Base-by-base conservation (phyloP, 2,797 vertebrate genomes). In the Pogoniulus pusillus region DNA sequence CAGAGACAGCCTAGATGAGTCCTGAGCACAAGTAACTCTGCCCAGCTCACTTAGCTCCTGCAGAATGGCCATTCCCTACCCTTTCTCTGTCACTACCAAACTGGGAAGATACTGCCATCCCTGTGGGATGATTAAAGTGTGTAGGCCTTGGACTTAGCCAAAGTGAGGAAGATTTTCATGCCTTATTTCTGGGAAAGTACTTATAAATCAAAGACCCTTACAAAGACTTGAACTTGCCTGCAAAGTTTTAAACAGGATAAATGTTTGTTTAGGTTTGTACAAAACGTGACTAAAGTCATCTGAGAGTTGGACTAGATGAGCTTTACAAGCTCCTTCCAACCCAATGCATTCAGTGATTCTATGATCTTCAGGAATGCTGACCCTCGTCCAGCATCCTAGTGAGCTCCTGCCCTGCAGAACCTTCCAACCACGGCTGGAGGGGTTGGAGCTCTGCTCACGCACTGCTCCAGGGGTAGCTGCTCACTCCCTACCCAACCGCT, bases 321-420 rank as follows among this genome's bases (percentile, higher is more conserved):
- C 7, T 49, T 49, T 49, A 24, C 23, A 24, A 49, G 47, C 12
- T 24, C 47, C 47, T 49, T 49, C 47, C 47, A 49, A 49, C 22
- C 12, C 47, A 49, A 24, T 24, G 23, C 22, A 49, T 49, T 49
- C 47, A 24, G 12, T 49, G 47, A 24, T 24, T 49, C 47, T 24
- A 49, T 23, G 47, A 49, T 49, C 4, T 41, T 65, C 41, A 5
- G 1, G 26, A 51, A n/a, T 2, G 11, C 0, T n/a, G 34, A 22
- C 15, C 63, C 45, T 22, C 6, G 70, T 55, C 51, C 39, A 47
- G 10, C 1, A 1, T 14, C 7, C 45, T 65, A 6, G 14, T 0
- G 24, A 85, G 27, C 51, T 87, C 65, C 45, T 22, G 54, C 37
- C 5, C 1, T 19, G 26, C 12, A 69, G 66, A 69, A 32, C 58